A percentile compares a stretch with the other conserved stretches of the same genome.
These are phyloP conservation scores for Linurgus olivaceus DNA, from an alignment of 2,797 vertebrate genomes.

Conservation along the genomic window DNA sequence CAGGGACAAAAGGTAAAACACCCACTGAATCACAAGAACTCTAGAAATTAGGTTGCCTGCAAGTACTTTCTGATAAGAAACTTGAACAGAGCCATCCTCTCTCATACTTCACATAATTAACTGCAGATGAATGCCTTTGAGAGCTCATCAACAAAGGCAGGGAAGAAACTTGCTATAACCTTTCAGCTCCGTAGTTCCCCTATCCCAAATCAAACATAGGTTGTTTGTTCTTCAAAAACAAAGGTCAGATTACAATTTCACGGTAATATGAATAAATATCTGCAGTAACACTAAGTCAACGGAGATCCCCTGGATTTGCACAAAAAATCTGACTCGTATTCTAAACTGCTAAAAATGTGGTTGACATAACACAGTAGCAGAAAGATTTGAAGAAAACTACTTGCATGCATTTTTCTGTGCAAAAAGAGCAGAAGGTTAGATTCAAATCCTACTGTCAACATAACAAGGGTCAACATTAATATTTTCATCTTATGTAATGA, in stretches of 20 bases:
- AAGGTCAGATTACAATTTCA: not conserved
- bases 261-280: not conserved
- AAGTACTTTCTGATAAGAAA: not conserved
- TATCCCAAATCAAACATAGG: not conserved
- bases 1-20: not conserved
- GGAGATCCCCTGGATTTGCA: not conserved
- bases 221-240: not conserved
- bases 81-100: not conserved
- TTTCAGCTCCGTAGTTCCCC: not conserved
- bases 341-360: not conserved
- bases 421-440: not conserved
- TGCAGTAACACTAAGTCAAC: not conserved
- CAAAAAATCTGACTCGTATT: not conserved
- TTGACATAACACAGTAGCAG: not conserved
- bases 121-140: not conserved
- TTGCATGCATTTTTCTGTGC: not conserved
- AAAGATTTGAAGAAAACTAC: not conserved
- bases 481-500: constrained; percentile 41
- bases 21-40: not conserved
- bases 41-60: not conserved
- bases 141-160: not conserved
- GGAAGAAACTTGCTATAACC: not conserved
- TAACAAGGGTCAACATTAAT: not conserved
- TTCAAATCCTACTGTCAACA: not conserved
- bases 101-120: not conserved